phyloP scores from a whole-genome alignment of 2,888 invertebrate species.

The Apotomis turbidana region DNA sequence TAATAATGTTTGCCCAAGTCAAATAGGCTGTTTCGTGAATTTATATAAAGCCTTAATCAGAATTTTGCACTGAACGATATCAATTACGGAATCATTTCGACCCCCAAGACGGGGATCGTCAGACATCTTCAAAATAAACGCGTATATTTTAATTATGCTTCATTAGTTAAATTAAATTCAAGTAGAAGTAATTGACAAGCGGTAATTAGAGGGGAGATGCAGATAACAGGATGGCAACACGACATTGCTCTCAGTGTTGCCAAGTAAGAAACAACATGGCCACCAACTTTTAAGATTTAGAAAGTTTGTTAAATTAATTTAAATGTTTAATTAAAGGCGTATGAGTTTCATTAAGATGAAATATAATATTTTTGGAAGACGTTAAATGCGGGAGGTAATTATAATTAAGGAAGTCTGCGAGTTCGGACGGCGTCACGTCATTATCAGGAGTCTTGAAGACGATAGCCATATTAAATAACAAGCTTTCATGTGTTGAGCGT shows the following conservation, averaged over 20 bases:
- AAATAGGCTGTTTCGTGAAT: constrained; percentile 37
- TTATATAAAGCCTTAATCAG: constrained; percentile 40
- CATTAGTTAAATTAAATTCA: constrained; percentile 83
- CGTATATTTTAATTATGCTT: constrained; percentile 83
- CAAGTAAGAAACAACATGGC: constrained; percentile 52
- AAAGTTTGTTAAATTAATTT: constrained; percentile 57
- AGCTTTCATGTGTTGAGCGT: background rate
- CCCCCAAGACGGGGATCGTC: constrained; percentile 48
- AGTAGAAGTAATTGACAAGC: constrained; percentile 77
- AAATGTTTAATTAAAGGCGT: constrained; percentile 59
- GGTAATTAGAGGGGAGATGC: constrained; percentile 69
- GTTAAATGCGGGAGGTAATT: constrained; percentile 35
- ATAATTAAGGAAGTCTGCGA: constrained; percentile 33
- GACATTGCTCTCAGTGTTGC: constrained; percentile 62
- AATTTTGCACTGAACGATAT: constrained; percentile 46
- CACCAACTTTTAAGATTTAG: constrained; percentile 59
- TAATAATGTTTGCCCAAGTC: constrained; percentile 32
- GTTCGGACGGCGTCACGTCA: constrained; percentile 31
- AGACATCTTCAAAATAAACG: constrained; percentile 71
- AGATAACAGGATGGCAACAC: constrained; percentile 59
- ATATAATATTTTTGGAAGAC: constrained; percentile 36
- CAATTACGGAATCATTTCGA: constrained; percentile 48
- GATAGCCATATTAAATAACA: constrained; percentile 20
- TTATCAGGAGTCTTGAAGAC: constrained; percentile 15
- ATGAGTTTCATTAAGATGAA: constrained; percentile 52